A percentile compares a stretch with the other conserved stretches of the same genome.
Conservation (phyloP, 2,113 vertebrate genomes). For the Buteo buteo region DNA sequence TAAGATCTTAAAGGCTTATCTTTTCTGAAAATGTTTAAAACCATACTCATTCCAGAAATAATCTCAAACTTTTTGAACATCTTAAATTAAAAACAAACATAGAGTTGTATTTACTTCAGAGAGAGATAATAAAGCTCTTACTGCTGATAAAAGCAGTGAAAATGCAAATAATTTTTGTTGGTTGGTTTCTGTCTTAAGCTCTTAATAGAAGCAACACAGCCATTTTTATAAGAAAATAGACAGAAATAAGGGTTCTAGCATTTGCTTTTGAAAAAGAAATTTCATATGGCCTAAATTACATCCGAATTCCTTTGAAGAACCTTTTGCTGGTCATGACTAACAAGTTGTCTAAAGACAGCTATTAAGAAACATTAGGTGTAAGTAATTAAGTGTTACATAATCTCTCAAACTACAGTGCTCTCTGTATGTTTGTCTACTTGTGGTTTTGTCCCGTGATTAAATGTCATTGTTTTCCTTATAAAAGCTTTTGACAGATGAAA, state of each 20-base stretch:
- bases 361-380: not conserved
- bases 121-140: not conserved
- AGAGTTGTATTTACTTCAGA: not conserved
- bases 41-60: not conserved
- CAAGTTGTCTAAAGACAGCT: not conserved
- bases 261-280: not conserved
- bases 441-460: not conserved
- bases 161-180: not conserved
- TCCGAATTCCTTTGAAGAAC: not conserved
- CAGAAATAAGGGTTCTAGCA: not conserved
- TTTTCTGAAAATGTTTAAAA: not conserved
- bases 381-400: not conserved
- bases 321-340: not conserved
- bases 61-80: not conserved
- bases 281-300: not conserved
- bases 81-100: not conserved
- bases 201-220: not conserved
- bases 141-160: not conserved
- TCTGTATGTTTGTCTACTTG: not conserved
- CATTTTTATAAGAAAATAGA: not conserved
- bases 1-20: not conserved
- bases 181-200: not conserved
- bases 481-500: not conserved
- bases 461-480: not conserved
- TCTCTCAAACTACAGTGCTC: not conserved